Evolutionary conservation across 2,797 vertebrate genomes (phyloP), one percentile per base, ranked within the genome.

Genomic region (Aeoliscus strigatus): DNA sequence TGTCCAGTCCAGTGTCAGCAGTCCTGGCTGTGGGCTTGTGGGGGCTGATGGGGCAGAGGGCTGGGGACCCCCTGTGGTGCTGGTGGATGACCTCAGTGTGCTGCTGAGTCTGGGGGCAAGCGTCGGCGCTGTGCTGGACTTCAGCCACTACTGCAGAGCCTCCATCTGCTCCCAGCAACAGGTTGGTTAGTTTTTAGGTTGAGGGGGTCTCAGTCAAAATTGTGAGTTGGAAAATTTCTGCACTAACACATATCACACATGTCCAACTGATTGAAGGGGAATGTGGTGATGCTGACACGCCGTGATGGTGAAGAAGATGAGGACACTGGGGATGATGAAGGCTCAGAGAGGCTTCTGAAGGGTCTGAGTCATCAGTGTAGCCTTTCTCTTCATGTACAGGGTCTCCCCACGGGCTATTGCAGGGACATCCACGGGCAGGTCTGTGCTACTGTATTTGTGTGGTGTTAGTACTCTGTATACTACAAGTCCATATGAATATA

Each of bases 381-480:
- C 60, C 81, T 94, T 60, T 60, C 90, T 31, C 86, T 98, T 27
- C 81, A 86, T 39, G 91, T 88, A 0, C 86, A 93, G 75, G 94
- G 94, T 14, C 89, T 97, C 48, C 79, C 75, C 4, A 97, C 93
- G 0, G 94, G 96, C 11, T 96, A 88, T 87, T 98, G 96, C 82
- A 93, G 83, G 75, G 96, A 98, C 4, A 91, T 98, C 8, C 94
- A 98, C 0, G 94, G 96, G 6, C 90, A 97, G 92, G 96, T 98
- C 52, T 39, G 50, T 40, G 31, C 14, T 13, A 14, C 9, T 34
- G 23, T 34, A 14, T 26, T 11, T 5, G 12, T 23, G 9, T 9
- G 9, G 15, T n/a, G n/a, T n/a, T n/a, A n/a, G n/a, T n/a, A n/a
- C n/a, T n/a, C n/a, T n/a, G n/a, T n/a, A n/a, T n/a, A n/a, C n/a